Base-by-base conservation (phyloP, 1,140 invertebrate genomes). In the Globodera rostochiensis region DNA sequence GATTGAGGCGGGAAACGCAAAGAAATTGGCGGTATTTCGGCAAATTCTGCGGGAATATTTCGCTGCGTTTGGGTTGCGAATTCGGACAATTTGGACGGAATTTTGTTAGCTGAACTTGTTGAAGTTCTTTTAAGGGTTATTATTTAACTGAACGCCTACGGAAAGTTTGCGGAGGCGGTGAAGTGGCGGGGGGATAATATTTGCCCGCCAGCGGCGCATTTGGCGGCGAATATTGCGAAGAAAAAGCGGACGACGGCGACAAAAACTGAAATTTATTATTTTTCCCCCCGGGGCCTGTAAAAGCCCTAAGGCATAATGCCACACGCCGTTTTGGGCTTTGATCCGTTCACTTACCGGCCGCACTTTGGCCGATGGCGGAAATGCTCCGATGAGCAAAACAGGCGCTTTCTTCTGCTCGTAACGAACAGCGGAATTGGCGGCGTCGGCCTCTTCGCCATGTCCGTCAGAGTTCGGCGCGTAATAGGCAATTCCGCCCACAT, bases 321-420 rank as follows among this genome's bases (percentile, higher is more conserved):
- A 36, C 36, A 36, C 36, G 67, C 67, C 67, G 36, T 15, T 66
- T 66, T 66, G 60, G 60, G 13, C 60, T 15, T 15, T 66, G 60
- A 13, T 66, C 13, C 13, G 13, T 15, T 66, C 60, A 66, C 67
- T 70, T 8, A 70, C 36, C 64, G 76, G 76, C 45, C 77, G 46
- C 19, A 78, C 77, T 50, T 53, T 78, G 47, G 77, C 77, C 21
- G 77, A 78, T 11, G 81, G 79, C 7, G 81, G 81, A 36, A 82
- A 82, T 46, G 77, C 78, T 4, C 81, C 81, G 74, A 82, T 78
- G 4, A 82, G 67, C 45, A 82, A 67, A 25, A 82, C 81, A 7
- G 81, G 81, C n/a, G 81, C 80, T 49, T 53, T 81, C 73, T n/a
- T 82, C 25, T 19, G n/a, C 15, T 64, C 36, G 36, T 36, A 36